Percentiles rank a stretch among this genome's conserved stretches.
These are phyloP conservation scores for Heliocidaris erythrogramma DNA, from an alignment of 35 echinoderm and acorn worm species.

Conservation along the genomic window DNA sequence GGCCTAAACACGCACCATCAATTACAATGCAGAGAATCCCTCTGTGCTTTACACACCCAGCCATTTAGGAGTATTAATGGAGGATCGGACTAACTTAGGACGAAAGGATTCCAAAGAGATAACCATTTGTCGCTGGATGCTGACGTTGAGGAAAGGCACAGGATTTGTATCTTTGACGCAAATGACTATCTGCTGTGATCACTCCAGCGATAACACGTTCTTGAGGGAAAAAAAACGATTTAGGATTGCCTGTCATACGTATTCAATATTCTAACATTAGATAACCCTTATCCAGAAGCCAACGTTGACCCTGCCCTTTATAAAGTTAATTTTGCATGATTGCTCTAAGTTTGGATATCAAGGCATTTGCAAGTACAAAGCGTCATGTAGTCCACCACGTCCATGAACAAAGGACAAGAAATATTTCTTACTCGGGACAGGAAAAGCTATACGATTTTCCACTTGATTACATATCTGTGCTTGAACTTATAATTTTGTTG, in stretches of 20 bases:
- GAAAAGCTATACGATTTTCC: too few species aligned
- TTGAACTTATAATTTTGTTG: too few species aligned
- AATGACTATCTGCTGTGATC: background rate
- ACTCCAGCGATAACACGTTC: background rate
- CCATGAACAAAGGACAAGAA: background rate
- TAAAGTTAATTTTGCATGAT: background rate
- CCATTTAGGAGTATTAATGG: background rate
- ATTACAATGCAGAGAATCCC: background rate
- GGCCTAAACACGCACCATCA: background rate
- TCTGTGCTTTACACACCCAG: background rate
- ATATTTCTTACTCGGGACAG: background rate
- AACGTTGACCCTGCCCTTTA: background rate
- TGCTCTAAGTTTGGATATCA: background rate
- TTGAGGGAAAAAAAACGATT: background rate
- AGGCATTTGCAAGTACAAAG: too few species aligned
- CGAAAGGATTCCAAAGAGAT: background rate
- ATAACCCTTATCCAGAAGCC: too few species aligned
- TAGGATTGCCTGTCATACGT: background rate
- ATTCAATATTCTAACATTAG: background rate
- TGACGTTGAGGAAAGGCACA: conserved; percentile 7
- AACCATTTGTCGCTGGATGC: background rate
- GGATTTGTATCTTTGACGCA: conserved; percentile 34
- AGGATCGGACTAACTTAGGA: background rate
- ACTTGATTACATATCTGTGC: too few species aligned
- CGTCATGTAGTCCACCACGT: background rate